These are phyloP conservation scores for Atta texana DNA, from an alignment of 1,140 invertebrate genomes.

Conservation along the genomic window DNA sequence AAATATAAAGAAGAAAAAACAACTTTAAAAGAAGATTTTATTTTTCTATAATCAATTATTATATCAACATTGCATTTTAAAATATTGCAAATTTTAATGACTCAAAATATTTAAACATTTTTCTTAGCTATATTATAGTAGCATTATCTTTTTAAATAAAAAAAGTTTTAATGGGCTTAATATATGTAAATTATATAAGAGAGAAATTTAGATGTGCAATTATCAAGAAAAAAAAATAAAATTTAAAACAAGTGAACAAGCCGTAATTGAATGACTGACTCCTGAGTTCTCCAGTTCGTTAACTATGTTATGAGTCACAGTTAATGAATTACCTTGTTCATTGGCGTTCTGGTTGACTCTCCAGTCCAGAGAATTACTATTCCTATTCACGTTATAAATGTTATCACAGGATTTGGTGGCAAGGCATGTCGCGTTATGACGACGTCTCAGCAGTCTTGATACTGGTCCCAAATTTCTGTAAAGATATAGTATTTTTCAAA, in stretches of 20 bases:
- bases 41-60: too few relatives aligned
- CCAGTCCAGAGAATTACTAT: slow-evolving; percentile 82
- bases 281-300: not conserved
- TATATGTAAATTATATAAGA: not conserved
- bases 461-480: slow-evolving; percentile 85
- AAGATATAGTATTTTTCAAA: slow-evolving; percentile 41
- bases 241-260: not conserved
- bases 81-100: too few relatives aligned
- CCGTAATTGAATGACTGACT: not conserved
- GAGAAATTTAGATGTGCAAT: not conserved
- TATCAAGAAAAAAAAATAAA: not conserved
- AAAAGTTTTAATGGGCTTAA: not conserved
- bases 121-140: too few relatives aligned
- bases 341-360: slow-evolving; percentile 76
- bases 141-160: not conserved
- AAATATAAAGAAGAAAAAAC: too few relatives aligned
- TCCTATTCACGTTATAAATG: slow-evolving; percentile 85
- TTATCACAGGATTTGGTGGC: slow-evolving; percentile 86
- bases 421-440: slow-evolving; percentile 82
- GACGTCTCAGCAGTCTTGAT: slow-evolving; percentile 84
- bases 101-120: too few relatives aligned
- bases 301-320: slow-evolving; percentile 27
- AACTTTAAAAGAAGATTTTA: too few relatives aligned
- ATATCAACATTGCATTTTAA: too few relatives aligned
- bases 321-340: slow-evolving; percentile 77